Base-by-base conservation (phyloP, 2,797 vertebrate genomes). In the Australoheros facetus region DNA sequence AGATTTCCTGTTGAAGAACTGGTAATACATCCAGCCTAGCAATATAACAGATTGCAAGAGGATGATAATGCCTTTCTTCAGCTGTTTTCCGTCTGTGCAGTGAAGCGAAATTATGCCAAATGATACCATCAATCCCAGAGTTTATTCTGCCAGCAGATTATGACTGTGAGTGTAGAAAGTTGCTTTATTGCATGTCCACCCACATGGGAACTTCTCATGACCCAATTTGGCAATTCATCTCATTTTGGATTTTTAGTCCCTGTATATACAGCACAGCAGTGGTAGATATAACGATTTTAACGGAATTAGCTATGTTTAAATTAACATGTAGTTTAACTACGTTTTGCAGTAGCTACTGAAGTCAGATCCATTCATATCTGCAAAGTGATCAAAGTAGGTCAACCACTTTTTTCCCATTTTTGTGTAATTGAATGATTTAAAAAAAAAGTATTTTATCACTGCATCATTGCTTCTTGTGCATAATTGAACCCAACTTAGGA, bases 101-200 rank as follows among this genome's bases (percentile, higher is more conserved):
- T 56, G 79, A 64, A 81, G 75, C 56, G 5, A 89, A 88, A 82
- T 76, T 23, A 75, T 74, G 69, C 48, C 54, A 81, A 85, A 76
- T 77, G 79, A 86, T 78, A 56, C 28, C 80, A 84, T 91, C 77
- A 78, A 77, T 83, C 72, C 64, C 34, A 34, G 51, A 87, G 53
- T 71, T 80, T 32, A 57, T 77, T 83, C 56, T 79, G 73, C 78
- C 70, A 12, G 75, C 69, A 75, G 81, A 84, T 86, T 78, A 79
- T 19, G 62, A 37, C 32, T 42, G 30, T 78, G 71, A 28, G 34
- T 14, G 21, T 26, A 60, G 21, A 66, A 87, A 82, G 75, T 81
- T 62, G 75, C 81, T 88, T 89, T 85, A 91, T 80, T 80, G 81
- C 73, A 56, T 78, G 60, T 82, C 80, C 80, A n/a, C 84, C 86